phyloP scores from a whole-genome alignment of 1,140 invertebrate species.

The Brachionus koreanus region DNA sequence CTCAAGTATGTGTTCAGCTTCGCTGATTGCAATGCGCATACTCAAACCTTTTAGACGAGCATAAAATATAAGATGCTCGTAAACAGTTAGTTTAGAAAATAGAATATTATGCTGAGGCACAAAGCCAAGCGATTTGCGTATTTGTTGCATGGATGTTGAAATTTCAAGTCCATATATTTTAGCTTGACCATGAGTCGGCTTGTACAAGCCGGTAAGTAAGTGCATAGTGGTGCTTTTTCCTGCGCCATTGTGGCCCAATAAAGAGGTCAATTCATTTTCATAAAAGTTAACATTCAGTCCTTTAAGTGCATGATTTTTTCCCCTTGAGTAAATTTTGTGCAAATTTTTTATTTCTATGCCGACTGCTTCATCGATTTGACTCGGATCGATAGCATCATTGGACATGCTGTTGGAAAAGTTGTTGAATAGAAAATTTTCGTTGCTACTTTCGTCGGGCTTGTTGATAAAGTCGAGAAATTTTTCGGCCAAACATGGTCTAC shows the following conservation, averaged over 20 bases:
- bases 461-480: neutral
- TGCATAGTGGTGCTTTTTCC: conserved; percentile 64
- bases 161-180: conserved; percentile 64
- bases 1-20: neutral
- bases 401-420: neutral
- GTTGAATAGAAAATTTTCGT: neutral
- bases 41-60: conserved; percentile 51
- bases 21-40: conserved; percentile 15
- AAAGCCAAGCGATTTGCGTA: conserved; percentile 63
- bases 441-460: neutral
- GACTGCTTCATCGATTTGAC: conserved; percentile 49
- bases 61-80: conserved; percentile 58
- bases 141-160: conserved; percentile 60
- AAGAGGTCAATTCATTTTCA: conserved; percentile 64
- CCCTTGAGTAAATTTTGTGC: conserved; percentile 61
- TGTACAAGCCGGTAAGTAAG: conserved; percentile 69
- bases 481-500: neutral
- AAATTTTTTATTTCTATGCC: conserved; percentile 67
- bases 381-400: neutral
- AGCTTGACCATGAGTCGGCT: conserved; percentile 63
- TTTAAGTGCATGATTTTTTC: conserved; percentile 64
- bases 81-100: conserved; percentile 62
- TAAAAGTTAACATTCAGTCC: conserved; percentile 65
- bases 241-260: conserved; percentile 67
- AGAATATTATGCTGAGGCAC: conserved; percentile 69